Evolutionary conservation across 2,113 vertebrate genomes (phyloP), one percentile per base, ranked within the genome.

Genomic region (Corythornis vintsioides): DNA sequence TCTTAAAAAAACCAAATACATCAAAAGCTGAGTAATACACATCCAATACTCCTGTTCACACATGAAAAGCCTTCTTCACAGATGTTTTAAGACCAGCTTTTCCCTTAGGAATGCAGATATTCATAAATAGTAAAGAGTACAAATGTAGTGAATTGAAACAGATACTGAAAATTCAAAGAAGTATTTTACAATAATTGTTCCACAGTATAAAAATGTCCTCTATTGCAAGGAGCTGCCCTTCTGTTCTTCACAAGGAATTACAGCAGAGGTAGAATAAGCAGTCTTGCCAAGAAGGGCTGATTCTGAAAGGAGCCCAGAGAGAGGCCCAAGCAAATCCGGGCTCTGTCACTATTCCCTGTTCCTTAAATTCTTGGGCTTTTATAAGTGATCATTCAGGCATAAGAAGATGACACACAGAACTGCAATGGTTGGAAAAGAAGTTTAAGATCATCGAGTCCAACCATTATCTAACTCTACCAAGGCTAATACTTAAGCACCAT

Each of bases 271-370:
- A 40, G 69, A 66, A 66, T 20, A 83, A 81, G n/a, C 24, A 56
- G 5, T 20, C 42, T 11, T 17, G 43, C 18, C 69, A 10, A 70
- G 47, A 8, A 77, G 24, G 16, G 10, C 11, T 52, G 13, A 12
- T 21, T 24, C 60, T 47, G 33, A 77, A 29, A 31, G 0, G 0
- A 86, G 28, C 8, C n/a, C 22, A 43, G 8, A 40, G 17, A 0
- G 1, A 74, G 18, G 7, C 14, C 21, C n/a, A 79, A 65, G 57
- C 5, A 86, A 83, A 75, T 17, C 29, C 59, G 61, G 16, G 14
- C n/a, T 94, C 45, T n/a, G 4, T 15, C 0, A 0, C 9, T 59
- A 40, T 21, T 67, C 35, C 31, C 9, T 1, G 2, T 15, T 26
- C 31, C 43, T 69, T 22, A 57, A 22, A 76, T 73, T 59, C 3